These are phyloP conservation scores for Brachyptera putata DNA, from an alignment of 2,888 invertebrate genomes.

Conservation along the genomic window DNA sequence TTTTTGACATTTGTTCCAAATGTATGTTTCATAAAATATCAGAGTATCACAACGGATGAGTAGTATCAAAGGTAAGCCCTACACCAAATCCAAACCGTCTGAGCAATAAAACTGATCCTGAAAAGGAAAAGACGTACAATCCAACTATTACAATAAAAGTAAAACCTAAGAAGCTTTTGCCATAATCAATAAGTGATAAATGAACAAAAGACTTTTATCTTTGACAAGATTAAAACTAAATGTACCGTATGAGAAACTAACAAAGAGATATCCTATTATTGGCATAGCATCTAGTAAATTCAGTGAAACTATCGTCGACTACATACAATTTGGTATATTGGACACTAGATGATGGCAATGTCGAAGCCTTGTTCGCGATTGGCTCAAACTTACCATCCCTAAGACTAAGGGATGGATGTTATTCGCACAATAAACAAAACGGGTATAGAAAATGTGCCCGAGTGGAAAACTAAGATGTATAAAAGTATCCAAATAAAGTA, in stretches of 20 bases:
- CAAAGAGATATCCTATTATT: conserved; percentile 17
- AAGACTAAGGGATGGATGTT: conserved; percentile 10
- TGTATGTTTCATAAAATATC: too few species aligned
- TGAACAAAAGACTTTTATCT: not conserved
- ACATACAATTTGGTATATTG: too few species aligned
- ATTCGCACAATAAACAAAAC: conserved; percentile 17
- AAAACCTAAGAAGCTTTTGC: not conserved
- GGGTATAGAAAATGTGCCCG: conserved; percentile 5
- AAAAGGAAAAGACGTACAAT: too few species aligned
- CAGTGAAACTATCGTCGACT: not conserved
- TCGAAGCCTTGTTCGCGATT: conserved; percentile 7
- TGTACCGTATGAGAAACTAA: conserved; percentile 21
- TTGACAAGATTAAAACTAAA: conserved; percentile 21
- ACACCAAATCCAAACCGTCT: too few species aligned
- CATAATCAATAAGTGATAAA: not conserved
- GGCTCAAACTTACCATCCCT: conserved; percentile 8
- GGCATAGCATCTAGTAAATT: conserved; percentile 6
- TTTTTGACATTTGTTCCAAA: too few species aligned
- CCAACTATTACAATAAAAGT: too few species aligned
- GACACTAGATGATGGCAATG: not conserved
- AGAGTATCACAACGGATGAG: too few species aligned
- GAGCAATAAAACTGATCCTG: too few species aligned
- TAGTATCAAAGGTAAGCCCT: too few species aligned
- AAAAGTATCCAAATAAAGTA: conserved; percentile 9
- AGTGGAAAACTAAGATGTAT: conserved; percentile 19